Evolutionary conservation across 1,140 invertebrate genomes (phyloP), one percentile per base, ranked within the genome.

Genomic region (Nasonia giraulti): DNA sequence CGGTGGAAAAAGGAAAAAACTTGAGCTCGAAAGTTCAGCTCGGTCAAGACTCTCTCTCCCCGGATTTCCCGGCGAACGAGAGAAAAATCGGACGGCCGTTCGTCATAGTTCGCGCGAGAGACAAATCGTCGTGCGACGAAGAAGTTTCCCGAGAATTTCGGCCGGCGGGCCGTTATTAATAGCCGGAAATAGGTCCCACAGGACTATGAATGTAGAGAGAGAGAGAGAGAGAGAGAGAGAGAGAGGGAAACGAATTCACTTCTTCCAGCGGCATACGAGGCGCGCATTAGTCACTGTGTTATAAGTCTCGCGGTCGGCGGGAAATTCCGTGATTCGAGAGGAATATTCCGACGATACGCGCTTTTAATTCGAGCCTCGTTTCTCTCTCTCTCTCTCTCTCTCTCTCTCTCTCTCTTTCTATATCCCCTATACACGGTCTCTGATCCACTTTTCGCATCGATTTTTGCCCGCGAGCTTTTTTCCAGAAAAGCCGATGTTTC

Each of bases 401-500:
- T 17, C 7, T 37, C 55, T 68, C 55, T 12, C 33, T 66, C 50
- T 79, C 55, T 40, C 17, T 68, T n/a, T 66, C 50, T 66, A 17
- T 50, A 50, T 37, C 47, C 6, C 8, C 6, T 44, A 44, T 10
- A 44, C 8, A 17, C 47, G 4, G 20, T 62, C 20, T 62, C 20
- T 62, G 55, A 62, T 62, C 55, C 55, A 62, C 55, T 62, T 62
- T 62, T 62, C 55, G 55, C 55, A 62, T 62, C 55, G 55, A 62
- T 62, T 62, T 20, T 62, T 62, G 6, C 20, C 47, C 17, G 5
- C 17, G 17, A 50, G 10, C n/a, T 62, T 14, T 62, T 44, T 44
- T 44, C 40, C 14, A 14, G 55, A 20, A 62, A 62, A 62, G 55
- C 17, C 55, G 55, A 20, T n/a, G 55, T 20, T 62, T 62, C 17